Percentiles rank a stretch among this genome's conserved stretches.
phyloP scores from a whole-genome alignment of 2,797 vertebrate species.

The Lates japonicus region DNA sequence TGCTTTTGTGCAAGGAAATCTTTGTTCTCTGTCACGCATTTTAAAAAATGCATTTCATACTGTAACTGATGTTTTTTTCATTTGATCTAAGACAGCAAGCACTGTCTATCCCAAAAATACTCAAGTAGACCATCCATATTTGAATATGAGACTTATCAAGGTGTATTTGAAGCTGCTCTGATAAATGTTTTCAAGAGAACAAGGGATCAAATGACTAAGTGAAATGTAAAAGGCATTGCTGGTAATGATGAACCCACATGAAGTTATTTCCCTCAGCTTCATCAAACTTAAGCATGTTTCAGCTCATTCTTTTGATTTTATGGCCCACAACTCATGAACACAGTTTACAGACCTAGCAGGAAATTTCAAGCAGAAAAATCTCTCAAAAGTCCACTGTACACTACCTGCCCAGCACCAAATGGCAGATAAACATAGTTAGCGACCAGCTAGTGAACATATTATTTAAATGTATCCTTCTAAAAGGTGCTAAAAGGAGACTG shows the following conservation, averaged over 20 bases:
- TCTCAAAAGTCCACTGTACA: background rate
- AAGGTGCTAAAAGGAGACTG: background rate
- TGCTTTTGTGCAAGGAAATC: slow-evolving; percentile 24
- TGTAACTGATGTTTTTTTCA: slow-evolving; percentile 14
- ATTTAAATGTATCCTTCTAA: background rate
- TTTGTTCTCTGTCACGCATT: slow-evolving; percentile 17
- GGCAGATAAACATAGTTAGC: background rate
- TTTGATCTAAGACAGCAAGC: slow-evolving; percentile 27
- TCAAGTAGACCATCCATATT: background rate
- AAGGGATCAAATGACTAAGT: background rate
- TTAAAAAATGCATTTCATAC: background rate
- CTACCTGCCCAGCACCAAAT: background rate
- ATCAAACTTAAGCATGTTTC: background rate
- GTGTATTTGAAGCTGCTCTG: background rate
- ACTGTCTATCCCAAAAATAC: background rate
- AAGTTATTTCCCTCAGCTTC: background rate
- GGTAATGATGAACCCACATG: background rate
- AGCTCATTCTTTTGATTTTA: background rate
- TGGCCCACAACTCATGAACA: background rate
- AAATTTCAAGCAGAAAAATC: background rate
- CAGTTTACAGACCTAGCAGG: background rate
- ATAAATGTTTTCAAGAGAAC: background rate
- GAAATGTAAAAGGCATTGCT: background rate
- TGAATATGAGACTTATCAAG: background rate
- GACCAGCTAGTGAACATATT: no score